These are phyloP conservation scores for Climacteris rufus DNA, from an alignment of 2,113 vertebrate species.

Conservation along the genomic window DNA sequence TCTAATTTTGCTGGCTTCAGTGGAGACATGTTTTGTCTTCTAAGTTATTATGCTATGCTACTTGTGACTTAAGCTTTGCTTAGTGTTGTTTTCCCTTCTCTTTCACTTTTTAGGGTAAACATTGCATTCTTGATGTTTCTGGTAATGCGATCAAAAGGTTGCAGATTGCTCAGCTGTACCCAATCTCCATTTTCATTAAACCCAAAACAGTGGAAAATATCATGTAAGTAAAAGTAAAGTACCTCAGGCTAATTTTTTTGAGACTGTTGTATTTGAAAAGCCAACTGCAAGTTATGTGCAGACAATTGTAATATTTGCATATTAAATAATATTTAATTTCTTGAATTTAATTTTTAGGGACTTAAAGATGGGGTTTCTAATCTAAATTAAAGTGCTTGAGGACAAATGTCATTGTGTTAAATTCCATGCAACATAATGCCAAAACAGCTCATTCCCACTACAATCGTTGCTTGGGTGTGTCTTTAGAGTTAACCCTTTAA, in stretches of 20 bases:
- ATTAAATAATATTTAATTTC: neutral
- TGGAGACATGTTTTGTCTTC: neutral
- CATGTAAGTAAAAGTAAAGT: conserved; percentile 81
- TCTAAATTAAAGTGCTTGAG: neutral
- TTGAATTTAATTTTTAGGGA: neutral
- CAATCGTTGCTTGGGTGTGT: neutral
- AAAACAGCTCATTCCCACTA: neutral
- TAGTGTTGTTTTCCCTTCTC: neutral
- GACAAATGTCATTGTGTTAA: neutral
- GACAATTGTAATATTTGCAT: neutral
- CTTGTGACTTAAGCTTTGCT: neutral
- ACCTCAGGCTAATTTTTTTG: neutral
- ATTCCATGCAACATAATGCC: neutral
- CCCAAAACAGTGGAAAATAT: conserved; percentile 97
- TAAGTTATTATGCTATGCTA: neutral
- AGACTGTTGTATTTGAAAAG: neutral
- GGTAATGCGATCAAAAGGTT: conserved; percentile 98
- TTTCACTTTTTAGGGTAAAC: conserved; percentile 85
- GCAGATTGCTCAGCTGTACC: conserved; percentile 91
- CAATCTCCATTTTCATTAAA: conserved; percentile 96
- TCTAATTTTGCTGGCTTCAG: neutral
- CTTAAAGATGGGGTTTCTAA: neutral
- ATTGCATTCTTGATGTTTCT: conserved; percentile 97
- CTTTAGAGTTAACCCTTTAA: neutral
- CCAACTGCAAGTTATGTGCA: neutral